Conservation (phyloP, 2,113 vertebrate genomes). For the Rana temporaria region DNA sequence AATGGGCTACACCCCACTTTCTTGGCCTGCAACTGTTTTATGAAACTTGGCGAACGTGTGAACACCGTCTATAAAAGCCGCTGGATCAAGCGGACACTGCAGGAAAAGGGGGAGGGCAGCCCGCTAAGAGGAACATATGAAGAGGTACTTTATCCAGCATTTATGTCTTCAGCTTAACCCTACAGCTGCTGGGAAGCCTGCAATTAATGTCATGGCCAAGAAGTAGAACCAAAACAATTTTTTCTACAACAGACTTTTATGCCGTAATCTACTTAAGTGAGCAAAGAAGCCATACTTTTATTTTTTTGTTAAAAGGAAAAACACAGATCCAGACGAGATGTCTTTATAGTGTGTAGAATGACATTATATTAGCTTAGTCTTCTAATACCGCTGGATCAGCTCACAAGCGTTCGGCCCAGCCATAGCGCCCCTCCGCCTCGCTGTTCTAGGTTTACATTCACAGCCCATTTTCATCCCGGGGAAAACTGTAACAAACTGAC, state of each 20-base stretch:
- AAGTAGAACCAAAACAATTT: neutral
- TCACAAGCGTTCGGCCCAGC: constrained; percentile 7
- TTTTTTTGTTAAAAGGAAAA: constrained; percentile 5
- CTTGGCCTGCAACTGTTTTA: no score
- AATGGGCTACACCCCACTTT: no score
- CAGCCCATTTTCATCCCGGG: neutral
- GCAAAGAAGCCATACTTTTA: neutral
- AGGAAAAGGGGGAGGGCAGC: neutral
- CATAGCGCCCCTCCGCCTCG: neutral
- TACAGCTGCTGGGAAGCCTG: neutral
- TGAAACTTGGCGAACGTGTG: constrained; percentile 13
- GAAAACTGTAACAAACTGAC: constrained; percentile 19
- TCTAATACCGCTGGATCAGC: constrained; percentile 40
- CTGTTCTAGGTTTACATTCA: neutral
- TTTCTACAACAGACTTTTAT: neutral
- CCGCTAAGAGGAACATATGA: neutral
- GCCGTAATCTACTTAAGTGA: neutral
- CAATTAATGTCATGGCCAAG: neutral
- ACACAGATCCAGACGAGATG: constrained; percentile 32
- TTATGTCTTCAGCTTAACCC: neutral
- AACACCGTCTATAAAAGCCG: constrained; percentile 15
- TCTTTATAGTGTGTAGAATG: constrained; percentile 32
- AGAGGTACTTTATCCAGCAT: neutral
- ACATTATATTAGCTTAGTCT: constrained; percentile 43
- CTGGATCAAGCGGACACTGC: neutral